Evolutionary conservation across 2,797 vertebrate genomes (phyloP), one percentile per base, ranked within the genome.

Genomic region (Acipenser oxyrinchus): DNA sequence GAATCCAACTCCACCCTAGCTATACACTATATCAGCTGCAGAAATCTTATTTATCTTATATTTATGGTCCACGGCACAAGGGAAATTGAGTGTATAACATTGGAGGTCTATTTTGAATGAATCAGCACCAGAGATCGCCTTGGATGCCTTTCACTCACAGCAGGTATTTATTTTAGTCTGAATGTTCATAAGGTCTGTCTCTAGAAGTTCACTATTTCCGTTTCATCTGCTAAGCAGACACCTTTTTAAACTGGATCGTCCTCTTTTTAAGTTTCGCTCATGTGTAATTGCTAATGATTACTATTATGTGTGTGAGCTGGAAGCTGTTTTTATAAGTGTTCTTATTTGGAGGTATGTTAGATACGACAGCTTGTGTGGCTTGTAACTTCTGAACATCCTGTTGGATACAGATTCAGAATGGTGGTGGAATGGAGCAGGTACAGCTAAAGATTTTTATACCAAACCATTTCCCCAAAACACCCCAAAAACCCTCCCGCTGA

Each of bases 11-110:
- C 86, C 84, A 71, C 85, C 87, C 85, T 83, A 76, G 79, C 81
- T 73, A 75, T 70, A 71, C 73, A 79, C 78, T 78, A 80, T 82
- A 79, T 75, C 77, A 81, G 77, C 80, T 78, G 82, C 78, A 80
- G 82, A 84, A 80, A 81, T 81, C 74, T 82, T 88, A 85, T 89
- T 90, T 90, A 87, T 81, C 81, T 89, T 88, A 83, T 83, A 85
- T 84, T 87, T 85, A 83, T 74, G 81, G 81, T 85, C 81, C 81
- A 83, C 79, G 79, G 72, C 86, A 83, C 82, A 78, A 58, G 84
- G 82, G 84, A 87, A 88, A 88, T 85, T 87, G 86, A 78, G 84
- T 88, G 85, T 87, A 84, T 85, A 85, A 82, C 86, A 84, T 82
- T 84, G 83, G 85, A 82, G 82, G 78, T 82, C 80, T 87, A 86